phyloP scores from a whole-genome alignment of 2,113 vertebrate genomes.

The Halcyon malimbica region DNA sequence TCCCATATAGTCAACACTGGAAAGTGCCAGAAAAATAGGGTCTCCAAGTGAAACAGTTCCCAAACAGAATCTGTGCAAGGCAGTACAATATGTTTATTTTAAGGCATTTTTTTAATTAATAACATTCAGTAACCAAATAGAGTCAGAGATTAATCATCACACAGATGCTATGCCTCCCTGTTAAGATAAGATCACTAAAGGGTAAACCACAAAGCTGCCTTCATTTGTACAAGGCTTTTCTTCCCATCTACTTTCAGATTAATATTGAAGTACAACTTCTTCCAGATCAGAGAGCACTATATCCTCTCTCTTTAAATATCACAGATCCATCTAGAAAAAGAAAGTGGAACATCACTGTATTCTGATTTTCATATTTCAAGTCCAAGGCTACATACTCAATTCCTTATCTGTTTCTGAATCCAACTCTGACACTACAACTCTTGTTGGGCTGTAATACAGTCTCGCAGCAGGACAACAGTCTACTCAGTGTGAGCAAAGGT shows the following conservation, averaged over 20 bases:
- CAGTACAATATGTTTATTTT: not conserved
- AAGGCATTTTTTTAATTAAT: not conserved
- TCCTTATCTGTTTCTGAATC: not conserved
- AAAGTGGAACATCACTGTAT: not conserved
- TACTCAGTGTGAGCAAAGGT: not conserved
- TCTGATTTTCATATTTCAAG: not conserved
- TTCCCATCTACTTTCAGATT: not conserved
- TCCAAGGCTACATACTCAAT: not conserved
- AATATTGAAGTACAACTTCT: not conserved
- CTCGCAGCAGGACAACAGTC: not conserved
- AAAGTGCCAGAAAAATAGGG: not conserved
- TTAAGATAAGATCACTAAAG: not conserved
- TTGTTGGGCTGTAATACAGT: not conserved
- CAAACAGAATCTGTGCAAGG: not conserved
- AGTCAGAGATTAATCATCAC: slow-evolving; percentile 3
- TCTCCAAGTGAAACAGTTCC: not conserved
- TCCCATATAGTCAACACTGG: not conserved
- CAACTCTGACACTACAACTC: not conserved
- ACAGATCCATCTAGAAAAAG: not conserved
- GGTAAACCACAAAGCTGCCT: not conserved
- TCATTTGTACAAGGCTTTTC: not conserved
- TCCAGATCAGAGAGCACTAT: not conserved
- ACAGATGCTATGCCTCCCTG: not conserved
- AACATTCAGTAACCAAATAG: not conserved
- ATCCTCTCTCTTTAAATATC: not conserved